phyloP scores from a whole-genome alignment of 2,888 invertebrate genomes.

The Drosophila colorata region DNA sequence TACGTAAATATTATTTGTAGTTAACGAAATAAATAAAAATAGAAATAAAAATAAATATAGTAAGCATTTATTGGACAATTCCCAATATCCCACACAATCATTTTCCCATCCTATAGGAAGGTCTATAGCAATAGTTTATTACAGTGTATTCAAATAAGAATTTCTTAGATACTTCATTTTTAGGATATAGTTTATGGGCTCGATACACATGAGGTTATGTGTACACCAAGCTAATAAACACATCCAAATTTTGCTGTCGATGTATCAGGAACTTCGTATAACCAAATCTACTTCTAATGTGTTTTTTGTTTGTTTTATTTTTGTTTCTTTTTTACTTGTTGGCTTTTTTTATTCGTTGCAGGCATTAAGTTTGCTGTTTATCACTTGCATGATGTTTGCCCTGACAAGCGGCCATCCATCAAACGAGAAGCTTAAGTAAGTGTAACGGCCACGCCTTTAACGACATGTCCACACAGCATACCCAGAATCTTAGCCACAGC shows the following conservation, averaged over 20 bases:
- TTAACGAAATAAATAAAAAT: too few relatives aligned
- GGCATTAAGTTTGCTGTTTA: constrained; percentile 76
- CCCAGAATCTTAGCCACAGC: constrained; percentile 6
- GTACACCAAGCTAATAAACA: background rate
- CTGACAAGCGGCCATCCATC: constrained; percentile 80
- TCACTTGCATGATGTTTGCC: constrained; percentile 77
- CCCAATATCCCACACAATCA: too few relatives aligned
- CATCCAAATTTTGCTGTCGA: background rate
- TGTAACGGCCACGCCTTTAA: constrained; percentile 57
- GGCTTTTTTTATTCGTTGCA: constrained; percentile 38
- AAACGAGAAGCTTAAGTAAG: constrained; percentile 84
- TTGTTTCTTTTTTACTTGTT: background rate
- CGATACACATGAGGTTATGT: too few relatives aligned
- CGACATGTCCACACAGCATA: constrained; percentile 29
- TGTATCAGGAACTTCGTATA: background rate
- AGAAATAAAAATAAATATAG: too few relatives aligned
- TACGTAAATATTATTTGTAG: too few relatives aligned
- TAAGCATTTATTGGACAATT: too few relatives aligned
- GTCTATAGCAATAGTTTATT: too few relatives aligned
- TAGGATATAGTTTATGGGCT: too few relatives aligned
- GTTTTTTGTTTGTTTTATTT: background rate
- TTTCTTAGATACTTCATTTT: too few relatives aligned
- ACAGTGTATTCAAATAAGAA: too few relatives aligned
- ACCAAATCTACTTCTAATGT: constrained; percentile 3
- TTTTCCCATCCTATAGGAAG: too few relatives aligned